Base-by-base conservation (phyloP, 2,113 vertebrate genomes). In the Antigone vipio region DNA sequence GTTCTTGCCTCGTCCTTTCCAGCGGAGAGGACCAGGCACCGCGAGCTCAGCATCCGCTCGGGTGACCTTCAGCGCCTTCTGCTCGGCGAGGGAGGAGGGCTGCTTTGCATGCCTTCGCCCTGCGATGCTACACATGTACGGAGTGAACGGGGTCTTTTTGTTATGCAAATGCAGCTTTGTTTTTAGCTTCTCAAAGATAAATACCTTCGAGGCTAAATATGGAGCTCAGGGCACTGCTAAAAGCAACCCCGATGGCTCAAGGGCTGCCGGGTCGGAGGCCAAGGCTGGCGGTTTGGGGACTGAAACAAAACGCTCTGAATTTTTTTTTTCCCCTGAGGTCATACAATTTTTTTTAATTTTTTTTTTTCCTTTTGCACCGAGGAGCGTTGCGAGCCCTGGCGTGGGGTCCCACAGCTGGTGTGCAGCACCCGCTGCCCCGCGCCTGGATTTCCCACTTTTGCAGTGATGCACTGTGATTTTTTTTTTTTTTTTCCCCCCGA, bases 141-240 rank as follows among this genome's bases (percentile, higher is more conserved):
- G 2, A 52, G 64, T 30, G 7, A 6, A 19, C 21, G 30, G 80
- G 90, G 77, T 68, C 79, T 90, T 96, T 96, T 93, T 92, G 42
- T 90, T 67, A 85, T 85, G 94, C 94, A 95, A 93, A 94, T 76
- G 18, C 16, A 22, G 40, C 50, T 93, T 97, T 81, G 88, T 45
- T 91, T 96, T 96, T 85, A 89, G 89, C n/a, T 69, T 35, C 84
- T 73, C 59, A 2, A 45, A 91, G 63, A 64, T 45, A 66, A 95
- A 92, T 64, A 68, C 92, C 72, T 82, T 12, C 1, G 23, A 59
- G 82, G 81, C 49, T 79, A 90, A 68, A 89, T 55, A 23, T 4
- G 52, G 86, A 73, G 71, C 93, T 75, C 3, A 0, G 83, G 86
- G 40, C 34, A 5, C 34, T 27, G 62, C 44, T 50, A 22, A 69